Base-by-base conservation (phyloP, 2,113 vertebrate genomes). In the Prionailurus bengalensis region DNA sequence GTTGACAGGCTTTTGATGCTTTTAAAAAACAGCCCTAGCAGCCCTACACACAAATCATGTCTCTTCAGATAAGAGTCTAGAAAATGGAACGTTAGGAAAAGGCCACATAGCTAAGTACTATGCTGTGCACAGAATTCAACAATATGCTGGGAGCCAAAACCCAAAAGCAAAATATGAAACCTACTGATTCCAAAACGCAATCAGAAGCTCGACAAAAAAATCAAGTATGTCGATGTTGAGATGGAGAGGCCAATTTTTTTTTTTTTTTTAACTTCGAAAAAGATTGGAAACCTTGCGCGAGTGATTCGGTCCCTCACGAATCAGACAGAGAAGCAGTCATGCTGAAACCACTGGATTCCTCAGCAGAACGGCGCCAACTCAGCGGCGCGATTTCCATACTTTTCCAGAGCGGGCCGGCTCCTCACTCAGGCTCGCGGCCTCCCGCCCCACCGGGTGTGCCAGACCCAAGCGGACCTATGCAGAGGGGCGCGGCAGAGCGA, bases 341-440 rank as follows among this genome's bases (percentile, higher is more conserved):
- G 96, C 97, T 53, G 89, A 96, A 96, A 96, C 82, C 88, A 2
- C 96, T 89, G 97, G 95, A 96, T 98, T 97, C 96, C 94, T 96
- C 61, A 79, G 98, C 96, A 89, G 89, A 95, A 96, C 19, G 15
- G 86, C 81, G 68, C 90, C 95, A 94, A 94, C 94, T 93, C 96
- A 16, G 95, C n/a, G 4, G 87, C 82, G 71, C 85, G 45, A 81
- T 94, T 89, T 88, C 80, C 97, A 87, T 93, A 96, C 96, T 98
- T 97, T 96, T 66, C 74, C 8, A 0, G 65, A 91, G 91, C 66
- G 39, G 71, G 78, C 68, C 89, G 1, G 55, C 79, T 85, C 87
- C 42, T 17, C 0, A 21, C 29, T 36, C 87, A 9, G 15, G 82
- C 53, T 55, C 61, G 10, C n/a, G 31, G 94, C 83, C 79, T 97